Evolutionary conservation across 2,797 vertebrate species (phyloP).

Genomic region (Phrynocephalus guinanensis): DNA sequence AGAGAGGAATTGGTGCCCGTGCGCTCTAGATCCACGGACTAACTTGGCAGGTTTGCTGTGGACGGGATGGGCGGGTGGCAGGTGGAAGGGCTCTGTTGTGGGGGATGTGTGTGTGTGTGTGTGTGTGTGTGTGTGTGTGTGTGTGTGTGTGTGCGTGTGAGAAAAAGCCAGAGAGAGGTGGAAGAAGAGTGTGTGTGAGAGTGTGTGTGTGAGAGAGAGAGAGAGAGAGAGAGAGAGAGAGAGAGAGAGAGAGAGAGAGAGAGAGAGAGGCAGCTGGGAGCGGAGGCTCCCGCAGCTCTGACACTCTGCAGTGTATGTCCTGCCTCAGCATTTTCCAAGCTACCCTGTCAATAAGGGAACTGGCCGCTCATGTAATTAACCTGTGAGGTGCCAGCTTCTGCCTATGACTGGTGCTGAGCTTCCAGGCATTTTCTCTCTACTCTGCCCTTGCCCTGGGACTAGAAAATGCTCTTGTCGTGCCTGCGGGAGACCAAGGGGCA

Average conservation of each 20-base stretch:
- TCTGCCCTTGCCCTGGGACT: not conserved
- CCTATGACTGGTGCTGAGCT: not conserved
- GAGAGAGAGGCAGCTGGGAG: slow-evolving; percentile 39
- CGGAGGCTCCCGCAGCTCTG: slow-evolving; percentile 30
- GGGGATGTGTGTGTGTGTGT: not conserved
- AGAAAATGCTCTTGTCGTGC: not conserved
- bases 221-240: rapidly evolving
- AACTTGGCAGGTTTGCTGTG: not conserved
- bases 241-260: not conserved
- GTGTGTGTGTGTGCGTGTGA: not conserved
- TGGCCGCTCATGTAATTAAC: slow-evolving; percentile 39
- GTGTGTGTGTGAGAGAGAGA: too few relatives aligned
- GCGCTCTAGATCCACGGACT: not conserved
- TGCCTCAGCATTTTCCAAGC: slow-evolving; percentile 64
- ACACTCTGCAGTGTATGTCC: slow-evolving; percentile 42
- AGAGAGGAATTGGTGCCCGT: not conserved
- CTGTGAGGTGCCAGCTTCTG: slow-evolving; percentile 62
- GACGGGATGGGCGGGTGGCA: too few relatives aligned
- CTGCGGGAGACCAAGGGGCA: not conserved
- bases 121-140: not conserved
- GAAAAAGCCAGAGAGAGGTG: not conserved
- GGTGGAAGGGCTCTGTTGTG: not conserved
- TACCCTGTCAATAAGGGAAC: slow-evolving; percentile 59
- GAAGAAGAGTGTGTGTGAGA: not conserved
- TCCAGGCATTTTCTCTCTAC: slow-evolving; percentile 19